A percentile compares a stretch with the other conserved stretches of the same genome.
phyloP scores from a whole-genome alignment of 2,113 vertebrate species.

The Antennarius striatus region DNA sequence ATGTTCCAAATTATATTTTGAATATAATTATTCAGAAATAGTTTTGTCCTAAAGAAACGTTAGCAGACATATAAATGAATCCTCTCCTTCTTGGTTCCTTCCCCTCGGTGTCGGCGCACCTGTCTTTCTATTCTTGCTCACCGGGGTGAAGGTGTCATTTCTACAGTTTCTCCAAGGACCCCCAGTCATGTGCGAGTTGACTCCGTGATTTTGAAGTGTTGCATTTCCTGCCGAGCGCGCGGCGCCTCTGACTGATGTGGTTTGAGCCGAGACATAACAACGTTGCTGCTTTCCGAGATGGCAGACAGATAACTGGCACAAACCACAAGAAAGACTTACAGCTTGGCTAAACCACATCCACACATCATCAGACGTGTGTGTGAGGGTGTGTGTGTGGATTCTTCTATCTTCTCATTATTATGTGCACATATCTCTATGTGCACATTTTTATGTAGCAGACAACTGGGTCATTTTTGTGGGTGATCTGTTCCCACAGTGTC shows the following conservation, averaged over 20 bases:
- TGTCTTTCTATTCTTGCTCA: not conserved
- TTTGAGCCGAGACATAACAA: not conserved
- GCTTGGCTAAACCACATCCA: not conserved
- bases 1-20: too few species aligned
- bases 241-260: slow-evolving; percentile 29
- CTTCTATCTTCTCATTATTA: slow-evolving; percentile 7
- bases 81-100: too few species aligned
- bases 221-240: slow-evolving; percentile 27
- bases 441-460: not conserved
- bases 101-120: too few species aligned
- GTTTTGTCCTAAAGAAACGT: too few species aligned
- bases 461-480: not conserved
- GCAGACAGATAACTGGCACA: slow-evolving; percentile 21
- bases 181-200: slow-evolving; percentile 11
- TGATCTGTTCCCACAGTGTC: not conserved
- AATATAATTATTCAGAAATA: too few species aligned
- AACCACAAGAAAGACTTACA: not conserved
- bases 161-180: not conserved
- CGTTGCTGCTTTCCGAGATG: not conserved
- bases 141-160: slow-evolving; percentile 9
- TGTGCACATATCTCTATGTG: not conserved
- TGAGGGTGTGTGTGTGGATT: not conserved
- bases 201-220: slow-evolving; percentile 11
- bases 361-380: not conserved
- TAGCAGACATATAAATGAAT: too few species aligned